Conservation (phyloP, 2,797 vertebrate species). For the Cyprinella venusta region DNA sequence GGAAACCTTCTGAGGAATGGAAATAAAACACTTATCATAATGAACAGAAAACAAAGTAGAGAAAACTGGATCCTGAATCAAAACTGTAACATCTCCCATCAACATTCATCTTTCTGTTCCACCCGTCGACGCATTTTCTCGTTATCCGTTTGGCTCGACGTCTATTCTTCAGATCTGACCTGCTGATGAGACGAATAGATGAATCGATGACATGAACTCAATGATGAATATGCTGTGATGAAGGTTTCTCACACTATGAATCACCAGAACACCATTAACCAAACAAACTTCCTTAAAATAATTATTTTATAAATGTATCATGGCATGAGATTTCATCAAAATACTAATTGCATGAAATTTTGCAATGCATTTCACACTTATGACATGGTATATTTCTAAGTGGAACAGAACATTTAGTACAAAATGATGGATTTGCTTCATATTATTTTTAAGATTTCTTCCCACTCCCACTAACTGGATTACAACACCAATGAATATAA, state of each 20-base stretch:
- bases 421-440: neutral
- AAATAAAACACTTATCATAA: neutral
- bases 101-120: constrained; percentile 6
- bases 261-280: neutral
- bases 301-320: neutral
- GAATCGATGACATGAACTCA: neutral
- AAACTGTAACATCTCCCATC: neutral
- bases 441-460: neutral
- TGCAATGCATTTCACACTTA: neutral
- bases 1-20: neutral
- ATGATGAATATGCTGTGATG: neutral
- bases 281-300: too few relatives aligned
- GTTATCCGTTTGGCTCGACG: neutral
- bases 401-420: neutral
- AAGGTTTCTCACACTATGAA: neutral
- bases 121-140: neutral
- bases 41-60: constrained; percentile 11
- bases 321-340: neutral
- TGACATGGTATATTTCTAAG: neutral
- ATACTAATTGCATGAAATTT: neutral
- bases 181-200: neutral
- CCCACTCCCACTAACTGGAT: neutral
- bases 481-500: neutral
- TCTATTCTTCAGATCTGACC: neutral
- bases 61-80: constrained; percentile 11